Evolutionary conservation across 2,888 invertebrate species (phyloP), one percentile per base, ranked within the genome.

Genomic region (Myathropa florea): DNA sequence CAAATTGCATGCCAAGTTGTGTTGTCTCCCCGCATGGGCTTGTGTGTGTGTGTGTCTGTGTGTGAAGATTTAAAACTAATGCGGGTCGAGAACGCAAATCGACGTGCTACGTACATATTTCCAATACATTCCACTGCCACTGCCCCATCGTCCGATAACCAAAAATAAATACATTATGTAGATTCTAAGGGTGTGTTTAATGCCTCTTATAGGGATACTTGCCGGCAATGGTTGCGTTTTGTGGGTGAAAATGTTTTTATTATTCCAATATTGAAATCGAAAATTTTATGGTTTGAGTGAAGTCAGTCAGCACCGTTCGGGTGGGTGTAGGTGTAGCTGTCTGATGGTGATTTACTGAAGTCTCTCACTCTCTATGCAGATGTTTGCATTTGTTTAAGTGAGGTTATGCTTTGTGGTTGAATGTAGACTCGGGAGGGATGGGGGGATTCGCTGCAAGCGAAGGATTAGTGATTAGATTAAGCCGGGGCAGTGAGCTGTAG

Each of bases 141-240:
- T 70, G 67, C 65, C 72, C 70, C 36, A 73, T 68, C 46, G 53
- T n/a, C 70, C 86, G 82, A 86, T 86, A 86, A 75, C 82, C 70
- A 33, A 82, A 85, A 86, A 86, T 82, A 82, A 78, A 86, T 78
- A 86, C 77, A 85, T 86, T 86, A 86, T 85, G 82, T 85, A 82
- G 82, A 85, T 85, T 78, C 78, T 81, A 82, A 85, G 85, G 81
- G 85, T 85, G 85, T 82, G 85, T 73, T 85, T 85, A 85, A 85
- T 85, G 85, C 85, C 72, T 81, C 76, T 77, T 77, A 84, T 80
- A 84, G 75, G 46, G 46, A 46, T 46, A 46, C 46, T 84, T 84
- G 76, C 61, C 57, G 76, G 85, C 82, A 82, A 82, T 85, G 82
- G 77, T 77, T 78, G 73, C 72, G 64, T 57, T 75, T 70, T 67